Conservation (phyloP, 2,113 vertebrate species). For the Orycteropus afer region DNA sequence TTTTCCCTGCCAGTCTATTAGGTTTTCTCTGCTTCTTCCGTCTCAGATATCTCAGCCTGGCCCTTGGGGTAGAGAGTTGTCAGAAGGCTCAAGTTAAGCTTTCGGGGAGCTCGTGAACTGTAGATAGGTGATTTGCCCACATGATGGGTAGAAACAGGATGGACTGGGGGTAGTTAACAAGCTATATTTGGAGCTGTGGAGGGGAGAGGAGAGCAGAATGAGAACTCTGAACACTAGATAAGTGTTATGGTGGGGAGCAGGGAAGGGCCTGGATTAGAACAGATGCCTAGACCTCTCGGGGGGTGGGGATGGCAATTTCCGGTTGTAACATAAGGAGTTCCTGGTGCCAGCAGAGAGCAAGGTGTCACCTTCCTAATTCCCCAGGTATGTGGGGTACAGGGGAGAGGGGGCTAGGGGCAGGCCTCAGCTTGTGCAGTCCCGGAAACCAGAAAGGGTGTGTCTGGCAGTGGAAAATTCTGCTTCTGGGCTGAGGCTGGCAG, state of each 20-base stretch:
- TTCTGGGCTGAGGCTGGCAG: conserved; percentile 3
- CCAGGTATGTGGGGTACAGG: conserved; percentile 58
- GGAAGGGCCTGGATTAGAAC: background rate
- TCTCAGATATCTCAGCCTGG: background rate
- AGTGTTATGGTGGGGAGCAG: background rate
- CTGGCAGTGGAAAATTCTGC: conserved; percentile 74
- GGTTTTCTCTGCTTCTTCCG: background rate
- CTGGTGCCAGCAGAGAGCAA: conserved; percentile 24
- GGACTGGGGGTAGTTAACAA: background rate
- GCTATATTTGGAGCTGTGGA: background rate
- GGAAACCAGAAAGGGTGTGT: conserved; percentile 47
- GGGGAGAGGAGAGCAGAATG: background rate
- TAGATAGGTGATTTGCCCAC: background rate
- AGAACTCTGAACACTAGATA: background rate
- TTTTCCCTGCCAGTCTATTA: background rate
- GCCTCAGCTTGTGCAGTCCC: conserved; percentile 67
- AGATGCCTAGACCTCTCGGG: background rate
- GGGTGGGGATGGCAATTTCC: conserved; percentile 37
- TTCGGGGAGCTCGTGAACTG: background rate
- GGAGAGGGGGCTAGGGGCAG: conserved; percentile 46
- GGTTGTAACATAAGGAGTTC: conserved; percentile 67
- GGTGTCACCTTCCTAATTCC: conserved; percentile 76
- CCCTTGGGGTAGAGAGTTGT: background rate
- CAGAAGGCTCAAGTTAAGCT: background rate
- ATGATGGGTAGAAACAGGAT: background rate